Base-by-base conservation (phyloP, 2,113 vertebrate genomes). In the Pteropus alecto region DNA sequence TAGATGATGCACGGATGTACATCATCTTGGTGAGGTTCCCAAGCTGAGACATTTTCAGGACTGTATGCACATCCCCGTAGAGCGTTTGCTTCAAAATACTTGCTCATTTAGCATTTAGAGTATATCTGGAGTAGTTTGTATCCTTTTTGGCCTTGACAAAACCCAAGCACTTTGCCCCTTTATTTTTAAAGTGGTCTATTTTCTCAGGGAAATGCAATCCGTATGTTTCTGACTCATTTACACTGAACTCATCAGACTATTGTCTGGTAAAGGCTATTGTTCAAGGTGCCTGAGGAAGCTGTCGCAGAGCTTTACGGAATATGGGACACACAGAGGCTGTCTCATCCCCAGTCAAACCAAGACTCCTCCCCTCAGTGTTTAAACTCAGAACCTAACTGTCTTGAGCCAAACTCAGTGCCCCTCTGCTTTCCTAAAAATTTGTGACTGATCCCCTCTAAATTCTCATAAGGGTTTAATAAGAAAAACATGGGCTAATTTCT, bases 131-230 rank as follows among this genome's bases (percentile, higher is more conserved):
- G 78, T n/a, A 19, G 86, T 87, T 73, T 54, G 43, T 13, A 33
- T 76, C 74, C 86, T 93, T 70, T 73, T 46, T 90, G 93, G 87
- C 81, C 88, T 96, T 94, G 94, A 95, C 93, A 81, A 63, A 79
- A 84, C 74, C 94, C 77, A 74, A 68, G 88, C 76, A 88, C 92
- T 85, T 79, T 95, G 65, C 70, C 94, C 91, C 48, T 88, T 92
- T 56, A 6, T 65, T 89, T 77, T 81, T 19, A 70, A 65, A 96
- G 61, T 30, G 22, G 58, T 82, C 87, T 74, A 5, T 78, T 97
- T 97, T 95, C 96, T 97, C 90, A 93, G 73, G 90, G 93, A 96
- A 96, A 96, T 93, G 65, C 88, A 93, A 92, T 95, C 90, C 76
- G 10, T 90, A 88, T 95, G 95, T 95, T 73, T 85, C 79, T 95